phyloP scores from a whole-genome alignment of 2,888 invertebrate genomes.

The Phasia obesa region DNA sequence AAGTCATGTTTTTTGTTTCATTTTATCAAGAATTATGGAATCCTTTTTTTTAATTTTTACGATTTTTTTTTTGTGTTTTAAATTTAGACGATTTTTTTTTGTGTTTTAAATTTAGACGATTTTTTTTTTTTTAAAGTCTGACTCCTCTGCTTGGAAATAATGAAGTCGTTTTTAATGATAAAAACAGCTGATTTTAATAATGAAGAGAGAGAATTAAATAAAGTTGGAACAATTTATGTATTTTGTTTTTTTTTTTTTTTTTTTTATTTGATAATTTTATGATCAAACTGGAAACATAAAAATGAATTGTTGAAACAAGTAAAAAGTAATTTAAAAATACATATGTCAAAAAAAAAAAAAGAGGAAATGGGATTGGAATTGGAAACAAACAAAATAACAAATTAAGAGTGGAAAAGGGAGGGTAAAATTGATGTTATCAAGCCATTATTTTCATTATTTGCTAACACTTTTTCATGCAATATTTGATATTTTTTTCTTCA shows the following conservation, averaged over 20 bases:
- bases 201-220: background rate
- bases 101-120: too few relatives aligned
- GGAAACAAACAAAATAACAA: background rate
- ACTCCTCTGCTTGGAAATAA: too few relatives aligned
- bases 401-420: background rate
- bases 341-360: background rate
- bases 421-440: background rate
- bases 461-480: too few relatives aligned
- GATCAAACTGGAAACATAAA: background rate
- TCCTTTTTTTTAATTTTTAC: too few relatives aligned
- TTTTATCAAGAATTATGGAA: too few relatives aligned
- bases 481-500: too few relatives aligned
- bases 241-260: too few relatives aligned
- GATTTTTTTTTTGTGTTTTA: too few relatives aligned
- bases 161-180: background rate
- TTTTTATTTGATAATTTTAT: background rate
- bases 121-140: too few relatives aligned
- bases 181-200: conserved; percentile 23
- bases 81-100: too few relatives aligned
- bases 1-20: too few relatives aligned
- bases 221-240: background rate
- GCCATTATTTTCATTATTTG: too few relatives aligned
- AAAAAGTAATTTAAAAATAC: background rate
- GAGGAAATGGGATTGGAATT: background rate
- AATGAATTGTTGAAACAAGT: background rate